phyloP scores from a whole-genome alignment of 2,888 invertebrate genomes.

The Agriopis aurantiaria region DNA sequence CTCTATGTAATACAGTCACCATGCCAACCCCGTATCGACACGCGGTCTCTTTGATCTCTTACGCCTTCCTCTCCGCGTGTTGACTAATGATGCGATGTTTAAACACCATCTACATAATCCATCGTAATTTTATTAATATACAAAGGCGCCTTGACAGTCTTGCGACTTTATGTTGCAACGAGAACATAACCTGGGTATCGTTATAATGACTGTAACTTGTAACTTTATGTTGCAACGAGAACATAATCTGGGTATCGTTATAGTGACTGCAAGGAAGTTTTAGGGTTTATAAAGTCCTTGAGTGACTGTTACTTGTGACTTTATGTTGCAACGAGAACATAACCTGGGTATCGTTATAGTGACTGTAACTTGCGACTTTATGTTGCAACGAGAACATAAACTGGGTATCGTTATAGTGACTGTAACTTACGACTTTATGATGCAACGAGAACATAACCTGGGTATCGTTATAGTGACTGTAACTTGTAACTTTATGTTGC shows the following conservation, averaged over 20 bases:
- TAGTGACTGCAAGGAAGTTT: too few species aligned
- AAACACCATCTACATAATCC: conserved; percentile 34
- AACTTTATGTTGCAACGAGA: neutral
- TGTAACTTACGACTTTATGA: neutral
- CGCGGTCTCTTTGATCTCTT: conserved; percentile 23
- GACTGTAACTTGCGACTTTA: neutral
- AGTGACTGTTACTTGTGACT: neutral
- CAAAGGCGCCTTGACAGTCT: neutral
- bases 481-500: neutral
- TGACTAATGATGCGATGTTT: conserved; percentile 29
- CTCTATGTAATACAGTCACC: neutral
- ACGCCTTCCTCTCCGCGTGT: neutral
- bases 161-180: neutral
- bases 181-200: neutral
- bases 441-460: neutral
- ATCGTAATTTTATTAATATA: conserved; percentile 31
- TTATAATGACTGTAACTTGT: too few species aligned
- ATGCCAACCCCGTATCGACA: conserved; percentile 3
- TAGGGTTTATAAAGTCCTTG: too few species aligned
- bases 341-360: neutral
- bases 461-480: neutral
- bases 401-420: neutral
- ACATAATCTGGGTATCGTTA: neutral
- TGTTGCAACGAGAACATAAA: neutral
- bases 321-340: neutral